phyloP scores from a whole-genome alignment of 2,888 invertebrate species.

The Dolichopus griseipennis region DNA sequence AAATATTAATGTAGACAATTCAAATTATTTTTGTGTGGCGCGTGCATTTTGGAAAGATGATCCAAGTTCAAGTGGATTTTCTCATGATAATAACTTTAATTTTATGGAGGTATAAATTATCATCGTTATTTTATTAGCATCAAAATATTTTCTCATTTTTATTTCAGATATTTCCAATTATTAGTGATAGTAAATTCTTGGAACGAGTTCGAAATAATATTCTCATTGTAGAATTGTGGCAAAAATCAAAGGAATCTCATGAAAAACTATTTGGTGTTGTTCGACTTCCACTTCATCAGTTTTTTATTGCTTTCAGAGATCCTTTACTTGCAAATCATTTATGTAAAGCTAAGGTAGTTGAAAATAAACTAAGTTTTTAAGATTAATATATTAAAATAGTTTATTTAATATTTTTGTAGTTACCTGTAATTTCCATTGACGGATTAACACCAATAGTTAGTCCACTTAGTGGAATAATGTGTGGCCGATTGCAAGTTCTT shows the following conservation, averaged over 20 bases:
- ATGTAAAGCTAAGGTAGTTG: conserved; percentile 46
- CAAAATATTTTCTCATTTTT: background rate
- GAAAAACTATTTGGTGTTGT: conserved; percentile 46
- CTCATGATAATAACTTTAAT: conserved; percentile 27
- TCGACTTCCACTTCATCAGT: conserved; percentile 51
- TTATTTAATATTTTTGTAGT: conserved; percentile 32
- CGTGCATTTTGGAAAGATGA: conserved; percentile 38
- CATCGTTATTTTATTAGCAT: no score
- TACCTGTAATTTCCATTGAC: conserved; percentile 53
- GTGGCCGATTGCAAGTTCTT: conserved; percentile 50
- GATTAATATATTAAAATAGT: background rate
- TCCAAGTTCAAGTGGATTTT: conserved; percentile 25
- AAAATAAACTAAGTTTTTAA: background rate
- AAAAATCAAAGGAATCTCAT: conserved; percentile 33
- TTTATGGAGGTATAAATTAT: conserved; percentile 32
- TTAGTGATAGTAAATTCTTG: conserved; percentile 48
- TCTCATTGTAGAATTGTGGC: conserved; percentile 49
- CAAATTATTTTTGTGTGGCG: conserved; percentile 30
- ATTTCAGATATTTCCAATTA: conserved; percentile 48
- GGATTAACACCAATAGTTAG: conserved; percentile 49
- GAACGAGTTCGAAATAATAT: conserved; percentile 49
- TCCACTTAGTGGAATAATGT: conserved; percentile 40
- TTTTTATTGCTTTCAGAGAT: conserved; percentile 53
- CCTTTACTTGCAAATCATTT: conserved; percentile 47
- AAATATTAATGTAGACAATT: conserved; percentile 22